phyloP scores from a whole-genome alignment of 1,140 invertebrate genomes.

The Chironomus tepperi region DNA sequence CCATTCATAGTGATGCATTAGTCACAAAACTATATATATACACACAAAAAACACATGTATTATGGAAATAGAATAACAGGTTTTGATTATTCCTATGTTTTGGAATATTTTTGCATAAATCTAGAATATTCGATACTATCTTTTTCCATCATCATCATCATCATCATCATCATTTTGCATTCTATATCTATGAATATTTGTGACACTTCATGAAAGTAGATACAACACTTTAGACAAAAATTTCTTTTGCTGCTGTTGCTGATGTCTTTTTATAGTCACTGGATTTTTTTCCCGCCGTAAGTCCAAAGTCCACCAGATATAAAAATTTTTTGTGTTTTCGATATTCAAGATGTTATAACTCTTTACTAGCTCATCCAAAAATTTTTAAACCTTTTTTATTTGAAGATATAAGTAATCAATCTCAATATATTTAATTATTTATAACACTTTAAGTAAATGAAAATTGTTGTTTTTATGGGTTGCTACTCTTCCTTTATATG shows the following conservation, averaged over 20 bases:
- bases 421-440: constrained; percentile 1
- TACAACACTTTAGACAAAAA: neutral
- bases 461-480: neutral
- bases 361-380: neutral
- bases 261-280: too few relatives aligned
- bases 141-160: neutral
- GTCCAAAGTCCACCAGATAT: too few relatives aligned
- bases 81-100: constrained; percentile 11
- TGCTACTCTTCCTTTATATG: too few relatives aligned
- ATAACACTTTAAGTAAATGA: constrained; percentile 8
- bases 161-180: neutral
- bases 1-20: too few relatives aligned
- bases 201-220: constrained; percentile 7
- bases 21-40: neutral
- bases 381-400: neutral
- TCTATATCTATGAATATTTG: neutral
- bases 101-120: constrained; percentile 14
- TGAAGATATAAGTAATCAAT: neutral
- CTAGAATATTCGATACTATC: constrained; percentile 8
- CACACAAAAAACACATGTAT: constrained; percentile 7
- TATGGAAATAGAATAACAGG: constrained; percentile 13
- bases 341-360: too few relatives aligned
- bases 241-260: too few relatives aligned
- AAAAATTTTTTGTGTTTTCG: too few relatives aligned
- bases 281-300: too few relatives aligned